Conservation (phyloP, 2,797 vertebrate species). For the Hydrophis major region DNA sequence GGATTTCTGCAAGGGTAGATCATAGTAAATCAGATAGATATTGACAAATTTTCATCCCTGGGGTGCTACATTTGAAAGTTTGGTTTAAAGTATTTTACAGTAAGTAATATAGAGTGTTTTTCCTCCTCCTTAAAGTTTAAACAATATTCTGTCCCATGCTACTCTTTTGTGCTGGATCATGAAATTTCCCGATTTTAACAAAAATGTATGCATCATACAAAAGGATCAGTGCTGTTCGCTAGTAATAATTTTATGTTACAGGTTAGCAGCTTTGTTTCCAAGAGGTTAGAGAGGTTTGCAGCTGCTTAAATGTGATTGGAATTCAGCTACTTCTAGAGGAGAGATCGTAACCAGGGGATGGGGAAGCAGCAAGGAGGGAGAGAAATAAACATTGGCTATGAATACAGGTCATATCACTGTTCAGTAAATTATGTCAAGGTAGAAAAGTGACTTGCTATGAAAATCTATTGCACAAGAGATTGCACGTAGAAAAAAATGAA, state of each 20-base stretch:
- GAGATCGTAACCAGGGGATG: neutral
- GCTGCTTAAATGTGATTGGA: neutral
- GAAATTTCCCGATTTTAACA: conserved; percentile 5
- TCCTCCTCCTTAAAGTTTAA: neutral
- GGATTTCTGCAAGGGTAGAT: conserved; percentile 2
- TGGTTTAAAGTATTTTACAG: conserved; percentile 1
- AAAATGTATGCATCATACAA: neutral
- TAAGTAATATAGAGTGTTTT: neutral
- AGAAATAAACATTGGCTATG: conserved; percentile 7
- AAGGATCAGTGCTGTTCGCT: neutral
- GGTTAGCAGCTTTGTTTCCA: conserved; percentile 4
- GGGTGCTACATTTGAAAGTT: conserved; percentile 6
- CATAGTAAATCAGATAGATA: conserved; percentile 28
- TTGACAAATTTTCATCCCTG: neutral
- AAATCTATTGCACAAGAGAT: neutral
- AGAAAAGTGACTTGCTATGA: neutral
- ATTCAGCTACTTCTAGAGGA: neutral
- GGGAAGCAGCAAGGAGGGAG: neutral
- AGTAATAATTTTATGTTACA: neutral
- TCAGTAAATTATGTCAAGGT: neutral
- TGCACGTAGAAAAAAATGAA: neutral
- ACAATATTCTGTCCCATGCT: neutral
- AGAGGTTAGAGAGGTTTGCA: neutral
- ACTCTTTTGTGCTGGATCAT: neutral
- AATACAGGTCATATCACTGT: neutral